Evolutionary conservation across 2,888 invertebrate species (phyloP).

Genomic region (Trichopoda pennipes): DNA sequence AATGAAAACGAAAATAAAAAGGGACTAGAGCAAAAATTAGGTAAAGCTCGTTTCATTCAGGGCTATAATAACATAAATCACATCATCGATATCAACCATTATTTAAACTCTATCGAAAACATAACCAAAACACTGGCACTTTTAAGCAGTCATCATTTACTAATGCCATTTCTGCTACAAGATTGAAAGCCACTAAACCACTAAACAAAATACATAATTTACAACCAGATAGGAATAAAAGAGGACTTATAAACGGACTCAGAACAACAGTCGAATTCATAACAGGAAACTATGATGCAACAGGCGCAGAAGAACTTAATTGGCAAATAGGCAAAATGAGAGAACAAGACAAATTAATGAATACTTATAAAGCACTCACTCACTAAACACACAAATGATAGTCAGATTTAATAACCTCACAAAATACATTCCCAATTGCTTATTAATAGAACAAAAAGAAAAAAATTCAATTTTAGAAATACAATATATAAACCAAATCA

Average conservation of each 20-base stretch:
- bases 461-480: too few species aligned
- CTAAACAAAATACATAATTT: conserved; percentile 22
- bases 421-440: background rate
- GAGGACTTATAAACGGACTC: conserved; percentile 57
- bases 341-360: conserved; percentile 7
- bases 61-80: conserved; percentile 1
- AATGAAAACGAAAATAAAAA: conserved; percentile 3
- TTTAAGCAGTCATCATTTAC: background rate
- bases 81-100: conserved; percentile 3
- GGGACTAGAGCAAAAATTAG: conserved; percentile 6
- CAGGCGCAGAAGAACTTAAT: conserved; percentile 29
- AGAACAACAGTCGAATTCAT: conserved; percentile 56
- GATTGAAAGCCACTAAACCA: background rate
- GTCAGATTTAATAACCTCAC: background rate
- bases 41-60: background rate
- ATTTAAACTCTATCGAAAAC: background rate
- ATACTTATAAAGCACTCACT: conserved; percentile 1
- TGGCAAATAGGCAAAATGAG: conserved; percentile 29
- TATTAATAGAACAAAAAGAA: too few species aligned
- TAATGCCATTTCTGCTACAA: conserved; percentile 3
- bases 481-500: too few species aligned
- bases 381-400: background rate
- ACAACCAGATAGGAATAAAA: conserved; percentile 28
- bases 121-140: background rate
- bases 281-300: conserved; percentile 58